Conservation (phyloP, 2,113 vertebrate genomes). For the Pteronura brasiliensis region DNA sequence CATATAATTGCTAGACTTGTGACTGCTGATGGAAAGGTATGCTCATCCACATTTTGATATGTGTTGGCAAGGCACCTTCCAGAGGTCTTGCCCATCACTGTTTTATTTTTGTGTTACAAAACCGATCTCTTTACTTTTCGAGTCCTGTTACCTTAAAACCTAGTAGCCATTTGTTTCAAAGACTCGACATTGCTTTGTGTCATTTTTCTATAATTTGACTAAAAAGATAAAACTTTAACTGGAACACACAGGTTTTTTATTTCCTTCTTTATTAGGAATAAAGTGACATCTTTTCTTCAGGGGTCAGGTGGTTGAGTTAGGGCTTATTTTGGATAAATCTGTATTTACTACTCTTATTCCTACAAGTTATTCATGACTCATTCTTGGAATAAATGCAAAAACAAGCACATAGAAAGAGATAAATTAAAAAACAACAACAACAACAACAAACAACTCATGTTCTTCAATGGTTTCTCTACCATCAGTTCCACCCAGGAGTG, state of each 20-base stretch:
- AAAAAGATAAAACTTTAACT: background rate
- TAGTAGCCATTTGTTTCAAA: background rate
- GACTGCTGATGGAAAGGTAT: background rate
- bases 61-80: background rate
- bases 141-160: background rate
- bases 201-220: conserved; percentile 1
- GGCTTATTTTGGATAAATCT: background rate
- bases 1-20: background rate
- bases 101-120: background rate
- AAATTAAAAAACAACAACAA: background rate
- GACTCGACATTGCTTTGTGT: background rate
- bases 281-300: background rate
- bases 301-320: background rate
- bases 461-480: background rate
- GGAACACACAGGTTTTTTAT: background rate
- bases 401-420: background rate
- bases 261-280: conserved; percentile 20
- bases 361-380: background rate
- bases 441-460: no score
- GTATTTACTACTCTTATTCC: background rate
- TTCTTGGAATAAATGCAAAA: background rate
- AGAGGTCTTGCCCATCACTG: accelerated
- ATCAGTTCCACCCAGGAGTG: background rate
- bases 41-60: background rate
- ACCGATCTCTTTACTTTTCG: background rate